phyloP scores from a whole-genome alignment of 92 coral and sea anemone species.

The Phenganax marumi region DNA sequence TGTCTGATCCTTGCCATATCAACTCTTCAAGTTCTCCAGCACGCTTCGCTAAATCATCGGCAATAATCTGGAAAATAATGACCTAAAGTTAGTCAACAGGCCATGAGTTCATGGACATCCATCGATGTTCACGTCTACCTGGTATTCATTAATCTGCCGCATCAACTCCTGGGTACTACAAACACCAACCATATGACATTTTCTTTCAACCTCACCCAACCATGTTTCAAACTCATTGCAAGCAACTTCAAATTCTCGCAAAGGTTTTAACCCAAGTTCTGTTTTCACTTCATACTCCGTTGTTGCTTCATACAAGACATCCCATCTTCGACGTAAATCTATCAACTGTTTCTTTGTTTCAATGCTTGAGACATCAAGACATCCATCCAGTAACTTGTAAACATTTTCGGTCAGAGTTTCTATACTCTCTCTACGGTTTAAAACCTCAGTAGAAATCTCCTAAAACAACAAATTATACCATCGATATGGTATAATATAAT shows the following conservation, averaged over 20 bases:
- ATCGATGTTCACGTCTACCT: slow-evolving; percentile 52
- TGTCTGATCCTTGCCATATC: slow-evolving; percentile 96
- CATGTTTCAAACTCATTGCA: slow-evolving; percentile 81
- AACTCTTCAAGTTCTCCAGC: slow-evolving; percentile 79
- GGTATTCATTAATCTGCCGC: slow-evolving; percentile 69
- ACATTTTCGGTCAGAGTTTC: slow-evolving; percentile 84
- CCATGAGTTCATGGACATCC: background rate
- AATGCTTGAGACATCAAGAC: slow-evolving; percentile 80
- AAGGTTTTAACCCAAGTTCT: slow-evolving; percentile 79
- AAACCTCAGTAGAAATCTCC: slow-evolving; percentile 81
- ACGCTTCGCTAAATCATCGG: slow-evolving; percentile 72
- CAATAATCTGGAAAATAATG: slow-evolving; percentile 54
- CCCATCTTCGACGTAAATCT: slow-evolving; percentile 90
- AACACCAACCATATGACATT: slow-evolving; percentile 67
- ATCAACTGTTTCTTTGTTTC: slow-evolving; percentile 82
- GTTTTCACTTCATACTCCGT: slow-evolving; percentile 76
- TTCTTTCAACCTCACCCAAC: slow-evolving; percentile 78
- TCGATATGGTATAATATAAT: background rate
- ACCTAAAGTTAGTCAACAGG: background rate
- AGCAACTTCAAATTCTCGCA: slow-evolving; percentile 83
- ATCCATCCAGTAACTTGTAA: slow-evolving; percentile 81
- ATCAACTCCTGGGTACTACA: slow-evolving; percentile 68
- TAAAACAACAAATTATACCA: slow-evolving; percentile 26
- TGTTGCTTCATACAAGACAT: slow-evolving; percentile 79
- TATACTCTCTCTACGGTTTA: slow-evolving; percentile 85